Evolutionary conservation across 2,113 vertebrate genomes (phyloP), one percentile per base, ranked within the genome.

Genomic region (Eupsittula cactorum): DNA sequence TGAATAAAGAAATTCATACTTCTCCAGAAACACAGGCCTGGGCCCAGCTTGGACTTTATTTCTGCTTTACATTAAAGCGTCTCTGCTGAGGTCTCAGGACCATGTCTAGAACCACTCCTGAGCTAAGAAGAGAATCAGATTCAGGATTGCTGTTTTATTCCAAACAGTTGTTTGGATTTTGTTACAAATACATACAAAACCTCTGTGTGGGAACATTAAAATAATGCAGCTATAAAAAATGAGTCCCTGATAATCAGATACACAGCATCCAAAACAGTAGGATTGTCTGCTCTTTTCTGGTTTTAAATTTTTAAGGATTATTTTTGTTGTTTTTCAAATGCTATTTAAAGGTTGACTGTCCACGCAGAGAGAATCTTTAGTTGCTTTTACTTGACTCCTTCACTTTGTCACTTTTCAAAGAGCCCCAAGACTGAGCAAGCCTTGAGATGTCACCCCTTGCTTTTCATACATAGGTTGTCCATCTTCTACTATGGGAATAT

Each of bases 281-380:
- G 75, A 68, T 77, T 79, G 44, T 49, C 82, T 49, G 35, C 73
- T 85, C 49, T 82, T 47, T 49, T 74, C 81, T 87, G 41, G 69
- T 92, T 93, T 81, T 63, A 74, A 49, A n/a, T 20, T 76, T 68
- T 89, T 63, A 86, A 75, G 69, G 73, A 35, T 14, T 10, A 86
- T 84, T 94, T 90, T 74, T 91, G 82, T 76, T 87, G 77, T 60
- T 95, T 75, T 50, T 29, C 52, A 80, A 95, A 76, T 28, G 23
- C 75, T 87, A 24, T 65, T 33, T 73, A 70, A 82, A 82, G 37
- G n/a, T 46, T 83, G 79, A 21, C 53, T 67, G 59, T 69, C 46
- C 85, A 67, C 1, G 1, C 63, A 57, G 67, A 68, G 23, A 88
- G 71, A 93, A 74, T 46, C 13, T 92, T 76, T 29, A 69, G 31